Evolutionary conservation across 2,797 vertebrate genomes (phyloP).

Genomic region (Karalla daura): DNA sequence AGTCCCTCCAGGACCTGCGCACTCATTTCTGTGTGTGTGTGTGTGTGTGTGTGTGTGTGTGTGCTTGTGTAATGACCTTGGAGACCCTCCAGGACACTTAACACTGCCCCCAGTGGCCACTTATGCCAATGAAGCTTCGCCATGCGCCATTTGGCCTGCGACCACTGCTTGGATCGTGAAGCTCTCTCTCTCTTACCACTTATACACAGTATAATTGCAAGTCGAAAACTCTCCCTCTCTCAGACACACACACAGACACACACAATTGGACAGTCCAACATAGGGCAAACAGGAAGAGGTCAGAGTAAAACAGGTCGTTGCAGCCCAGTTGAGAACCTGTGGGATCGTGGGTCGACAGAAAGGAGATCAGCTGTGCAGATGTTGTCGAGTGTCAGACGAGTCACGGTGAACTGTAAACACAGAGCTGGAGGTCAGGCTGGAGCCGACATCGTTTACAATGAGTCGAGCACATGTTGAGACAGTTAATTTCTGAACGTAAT

Average conservation of each 20-base stretch:
- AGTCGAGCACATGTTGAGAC: constrained; percentile 11
- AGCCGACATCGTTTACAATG: constrained; percentile 4
- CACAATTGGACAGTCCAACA: neutral
- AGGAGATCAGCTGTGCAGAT: constrained; percentile 24
- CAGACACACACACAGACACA: constrained; percentile 4
- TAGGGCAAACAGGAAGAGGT: constrained; percentile 25
- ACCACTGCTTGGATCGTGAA: constrained; percentile 52
- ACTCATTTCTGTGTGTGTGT: neutral
- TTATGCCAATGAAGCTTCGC: constrained; percentile 68
- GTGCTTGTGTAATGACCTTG: constrained; percentile 57
- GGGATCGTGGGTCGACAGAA: constrained; percentile 26
- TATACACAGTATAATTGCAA: neutral
- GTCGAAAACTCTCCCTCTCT: too few relatives aligned
- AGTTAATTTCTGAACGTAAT: neutral
- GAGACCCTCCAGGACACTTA: constrained; percentile 75
- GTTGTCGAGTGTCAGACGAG: neutral
- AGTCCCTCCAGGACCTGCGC: constrained; percentile 76
- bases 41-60: neutral
- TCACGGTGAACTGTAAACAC: constrained; percentile 31
- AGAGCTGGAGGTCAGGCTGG: constrained; percentile 29
- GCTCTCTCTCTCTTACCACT: neutral
- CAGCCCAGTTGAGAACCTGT: constrained; percentile 6
- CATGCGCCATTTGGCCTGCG: constrained; percentile 61
- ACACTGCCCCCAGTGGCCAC: constrained; percentile 73
- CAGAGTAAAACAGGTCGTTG: constrained; percentile 16